Evolutionary conservation across 2,888 invertebrate genomes (phyloP), one percentile per base, ranked within the genome.

Genomic region (Leptura quadrifasciata): DNA sequence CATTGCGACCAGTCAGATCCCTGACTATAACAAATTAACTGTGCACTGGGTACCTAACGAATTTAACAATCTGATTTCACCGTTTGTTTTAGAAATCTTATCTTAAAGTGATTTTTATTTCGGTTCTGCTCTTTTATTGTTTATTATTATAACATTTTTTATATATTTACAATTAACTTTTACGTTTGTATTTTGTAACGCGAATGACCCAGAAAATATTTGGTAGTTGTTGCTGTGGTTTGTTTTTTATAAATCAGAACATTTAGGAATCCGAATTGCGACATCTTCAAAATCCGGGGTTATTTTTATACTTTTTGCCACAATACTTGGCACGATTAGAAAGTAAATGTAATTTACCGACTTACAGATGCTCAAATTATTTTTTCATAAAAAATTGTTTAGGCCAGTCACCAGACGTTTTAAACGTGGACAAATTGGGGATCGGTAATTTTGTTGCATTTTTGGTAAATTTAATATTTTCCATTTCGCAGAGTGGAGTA

Each of bases 181-280:
- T 75, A 31, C 31, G 24, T 68, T 35, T 24, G 18, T 64, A 20
- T 68, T 69, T 52, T 71, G 35, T 68, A 39, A 60, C 52, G 12
- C 17, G n/a, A 15, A 52, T 69, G 55, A 54, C 65, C 63, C 31
- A 64, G 31, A 31, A 69, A 27, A 47, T 47, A 47, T 47, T n/a
- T n/a, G 47, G 47, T 47, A 47, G 47, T 47, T 2, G 15, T n/a
- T 47, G 2, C n/a, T n/a, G 47, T 47, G 47, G 47, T n/a, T 58
- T n/a, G n/a, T 12, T 58, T n/a, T 58, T 58, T 20, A n/a, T 58
- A 58, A 58, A 58, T n/a, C 24, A 15, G 58, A 24, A 2, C 58
- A 57, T 57, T 57, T 5, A 39, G 2, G 1, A 39, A 12, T 3
- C 0, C 6, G 8, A 8, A 31, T 47, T 47, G n/a, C 3, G 4